Conservation (phyloP, 2,113 vertebrate species). For the Gracilinanus agilis region DNA sequence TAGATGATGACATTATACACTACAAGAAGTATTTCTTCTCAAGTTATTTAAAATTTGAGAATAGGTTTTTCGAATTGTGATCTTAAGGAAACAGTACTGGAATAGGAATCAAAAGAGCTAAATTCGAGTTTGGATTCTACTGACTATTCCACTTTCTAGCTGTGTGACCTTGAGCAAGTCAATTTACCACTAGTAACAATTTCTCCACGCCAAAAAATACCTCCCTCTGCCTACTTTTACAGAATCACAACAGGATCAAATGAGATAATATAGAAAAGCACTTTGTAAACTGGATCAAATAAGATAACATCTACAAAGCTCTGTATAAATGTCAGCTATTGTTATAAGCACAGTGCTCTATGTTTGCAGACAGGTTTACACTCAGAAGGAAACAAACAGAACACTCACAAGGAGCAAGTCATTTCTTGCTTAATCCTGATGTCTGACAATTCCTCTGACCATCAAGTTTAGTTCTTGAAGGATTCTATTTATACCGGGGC, state of each 20-base stretch:
- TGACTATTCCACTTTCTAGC: not conserved
- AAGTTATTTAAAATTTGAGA: not conserved
- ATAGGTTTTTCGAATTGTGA: not conserved
- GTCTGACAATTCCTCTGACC: not conserved
- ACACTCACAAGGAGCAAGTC: not conserved
- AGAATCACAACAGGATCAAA: not conserved
- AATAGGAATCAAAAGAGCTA: not conserved
- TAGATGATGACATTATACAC: not conserved
- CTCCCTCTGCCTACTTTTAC: no score
- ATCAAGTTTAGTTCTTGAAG: not conserved
- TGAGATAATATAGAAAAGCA: not conserved
- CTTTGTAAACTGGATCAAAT: not conserved
- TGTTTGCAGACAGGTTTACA: not conserved
- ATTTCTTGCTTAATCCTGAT: not conserved
- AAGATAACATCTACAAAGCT: not conserved
- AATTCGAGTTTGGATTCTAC: not conserved
- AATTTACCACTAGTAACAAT: not conserved
- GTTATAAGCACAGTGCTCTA: not conserved
- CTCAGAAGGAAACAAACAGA: not conserved
- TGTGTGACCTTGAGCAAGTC: not conserved
- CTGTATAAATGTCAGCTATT: not conserved
- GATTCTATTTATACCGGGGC: not conserved
- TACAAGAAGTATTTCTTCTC: not conserved
- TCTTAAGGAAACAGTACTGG: not conserved
- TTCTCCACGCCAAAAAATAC: not conserved